Evolutionary conservation across 2,888 invertebrate species (phyloP).

Genomic region (Drosophila rubida): DNA sequence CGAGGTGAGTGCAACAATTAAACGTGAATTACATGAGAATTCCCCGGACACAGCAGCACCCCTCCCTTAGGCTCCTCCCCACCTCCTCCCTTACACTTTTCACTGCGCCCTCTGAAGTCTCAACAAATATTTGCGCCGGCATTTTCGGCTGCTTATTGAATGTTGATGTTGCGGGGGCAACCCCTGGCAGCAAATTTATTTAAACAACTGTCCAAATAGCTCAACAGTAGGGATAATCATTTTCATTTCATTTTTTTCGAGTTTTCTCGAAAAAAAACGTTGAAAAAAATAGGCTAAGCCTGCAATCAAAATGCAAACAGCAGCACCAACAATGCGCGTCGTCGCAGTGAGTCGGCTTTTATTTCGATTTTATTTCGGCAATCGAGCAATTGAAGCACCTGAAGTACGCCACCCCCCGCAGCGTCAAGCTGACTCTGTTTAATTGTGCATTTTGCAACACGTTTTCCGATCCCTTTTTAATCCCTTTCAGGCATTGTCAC

Average conservation of each 20-base stretch:
- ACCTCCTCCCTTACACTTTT: background rate
- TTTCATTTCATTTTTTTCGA: constrained; percentile 22
- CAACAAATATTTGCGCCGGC: constrained; percentile 65
- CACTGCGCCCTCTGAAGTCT: constrained; percentile 44
- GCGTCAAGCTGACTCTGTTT: constrained; percentile 40
- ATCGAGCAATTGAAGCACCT: constrained; percentile 46
- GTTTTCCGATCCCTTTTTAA: constrained; percentile 12
- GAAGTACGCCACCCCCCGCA: constrained; percentile 35
- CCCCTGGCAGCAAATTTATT: constrained; percentile 68
- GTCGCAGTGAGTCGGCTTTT: constrained; percentile 46
- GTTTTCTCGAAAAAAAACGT: constrained; percentile 27
- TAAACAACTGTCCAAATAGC: constrained; percentile 73
- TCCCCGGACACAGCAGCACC: background rate
- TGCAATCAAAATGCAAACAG: constrained; percentile 70
- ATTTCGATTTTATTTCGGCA: constrained; percentile 3
- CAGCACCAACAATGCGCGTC: constrained; percentile 1
- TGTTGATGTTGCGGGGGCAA: constrained; percentile 19
- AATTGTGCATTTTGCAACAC: constrained; percentile 56
- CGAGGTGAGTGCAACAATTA: background rate
- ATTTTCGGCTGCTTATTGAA: constrained; percentile 48
- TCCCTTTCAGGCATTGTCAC: constrained; percentile 10
- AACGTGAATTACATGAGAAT: background rate
- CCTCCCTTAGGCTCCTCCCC: background rate
- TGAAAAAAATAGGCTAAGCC: constrained; percentile 47
- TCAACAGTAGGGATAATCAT: constrained; percentile 24